Evolutionary conservation across 2,888 invertebrate genomes (phyloP).

Genomic region (Cancer borealis): DNA sequence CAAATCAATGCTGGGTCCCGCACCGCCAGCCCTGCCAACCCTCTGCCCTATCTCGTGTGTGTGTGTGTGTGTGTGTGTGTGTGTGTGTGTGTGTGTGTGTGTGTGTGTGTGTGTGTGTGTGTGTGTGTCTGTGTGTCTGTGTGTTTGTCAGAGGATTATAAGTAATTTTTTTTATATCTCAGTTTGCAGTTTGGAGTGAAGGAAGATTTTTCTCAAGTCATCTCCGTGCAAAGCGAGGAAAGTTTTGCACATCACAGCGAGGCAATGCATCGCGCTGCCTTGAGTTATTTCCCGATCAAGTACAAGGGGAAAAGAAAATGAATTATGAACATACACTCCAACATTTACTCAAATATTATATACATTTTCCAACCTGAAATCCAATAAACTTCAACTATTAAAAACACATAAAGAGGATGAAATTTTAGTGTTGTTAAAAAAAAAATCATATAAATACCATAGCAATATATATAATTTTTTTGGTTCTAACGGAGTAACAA

Average conservation of each 20-base stretch:
- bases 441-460: neutral
- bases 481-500: neutral
- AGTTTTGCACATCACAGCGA: neutral
- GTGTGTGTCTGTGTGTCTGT: neutral
- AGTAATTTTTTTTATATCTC: neutral
- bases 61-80: neutral
- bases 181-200: neutral
- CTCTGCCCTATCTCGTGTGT: neutral
- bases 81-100: too few relatives aligned
- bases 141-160: neutral
- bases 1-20: neutral
- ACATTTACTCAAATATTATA: neutral
- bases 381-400: neutral
- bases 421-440: neutral
- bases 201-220: neutral
- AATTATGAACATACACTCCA: neutral
- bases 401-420: neutral
- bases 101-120: too few relatives aligned
- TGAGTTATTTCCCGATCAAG: neutral
- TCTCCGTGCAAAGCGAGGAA: neutral
- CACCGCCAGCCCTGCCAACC: neutral
- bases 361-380: neutral
- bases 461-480: neutral
- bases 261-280: neutral
- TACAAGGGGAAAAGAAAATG: neutral